A percentile compares a stretch with the other conserved stretches of the same genome.
Evolutionary conservation across 2,888 invertebrate species (phyloP).

Genomic region (Euzophera pinguis): DNA sequence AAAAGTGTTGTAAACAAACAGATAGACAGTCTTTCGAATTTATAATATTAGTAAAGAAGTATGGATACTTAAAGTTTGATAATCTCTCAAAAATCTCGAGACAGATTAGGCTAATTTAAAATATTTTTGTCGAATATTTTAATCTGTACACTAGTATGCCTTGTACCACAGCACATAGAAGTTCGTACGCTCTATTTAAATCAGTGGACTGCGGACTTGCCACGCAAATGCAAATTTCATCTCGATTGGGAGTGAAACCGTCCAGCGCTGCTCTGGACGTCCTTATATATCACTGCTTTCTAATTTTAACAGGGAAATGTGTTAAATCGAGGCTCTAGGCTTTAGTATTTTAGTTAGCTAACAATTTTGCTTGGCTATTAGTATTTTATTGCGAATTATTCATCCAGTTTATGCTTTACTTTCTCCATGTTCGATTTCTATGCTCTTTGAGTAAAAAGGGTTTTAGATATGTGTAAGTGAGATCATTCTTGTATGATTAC

Average conservation of each 20-base stretch:
- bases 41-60: too few species aligned
- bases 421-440: too few species aligned
- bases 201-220: conserved; percentile 38
- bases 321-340: neutral
- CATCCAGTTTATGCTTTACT: too few species aligned
- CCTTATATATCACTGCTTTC: conserved; percentile 12
- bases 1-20: too few species aligned
- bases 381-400: too few species aligned
- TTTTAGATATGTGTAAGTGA: too few species aligned
- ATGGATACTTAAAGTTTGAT: too few species aligned
- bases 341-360: neutral
- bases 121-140: neutral
- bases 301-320: conserved; percentile 12
- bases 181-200: conserved; percentile 48
- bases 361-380: neutral
- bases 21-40: too few species aligned
- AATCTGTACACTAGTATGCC: conserved; percentile 2
- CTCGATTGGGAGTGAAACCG: conserved; percentile 55
- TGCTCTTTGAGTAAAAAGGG: too few species aligned
- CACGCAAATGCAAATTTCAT: conserved; percentile 66
- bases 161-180: conserved; percentile 29
- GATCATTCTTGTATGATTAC: too few species aligned
- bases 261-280: conserved; percentile 24
- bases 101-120: too few species aligned
- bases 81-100: too few species aligned